These are phyloP conservation scores for Nothura maculosa DNA, from an alignment of 2,797 vertebrate species.

Conservation along the genomic window DNA sequence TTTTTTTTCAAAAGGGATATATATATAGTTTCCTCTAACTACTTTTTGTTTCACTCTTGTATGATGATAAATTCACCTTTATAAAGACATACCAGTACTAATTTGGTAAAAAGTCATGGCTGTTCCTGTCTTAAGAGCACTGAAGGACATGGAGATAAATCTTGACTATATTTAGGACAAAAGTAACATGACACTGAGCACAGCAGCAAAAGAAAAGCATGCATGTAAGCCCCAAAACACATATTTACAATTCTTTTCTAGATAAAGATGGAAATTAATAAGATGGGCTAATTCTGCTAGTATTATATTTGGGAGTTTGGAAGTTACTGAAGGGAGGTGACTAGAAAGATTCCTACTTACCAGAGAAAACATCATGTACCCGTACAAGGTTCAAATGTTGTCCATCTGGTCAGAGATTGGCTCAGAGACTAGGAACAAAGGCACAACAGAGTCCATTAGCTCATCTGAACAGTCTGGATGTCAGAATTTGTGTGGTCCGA, in stretches of 20 bases:
- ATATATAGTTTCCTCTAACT: neutral
- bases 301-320: neutral
- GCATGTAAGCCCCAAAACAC: neutral
- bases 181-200: neutral
- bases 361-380: neutral
- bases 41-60: neutral
- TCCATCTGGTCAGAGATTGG: neutral
- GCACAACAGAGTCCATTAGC: neutral
- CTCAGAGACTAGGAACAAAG: neutral
- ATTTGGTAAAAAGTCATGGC: neutral
- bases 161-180: neutral
- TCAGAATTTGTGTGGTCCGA: neutral
- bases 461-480: neutral
- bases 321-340: neutral
- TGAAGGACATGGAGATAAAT: neutral
- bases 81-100: neutral
- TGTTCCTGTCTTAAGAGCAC: fast-evolving
- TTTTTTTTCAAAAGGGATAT: neutral
- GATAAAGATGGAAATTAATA: neutral
- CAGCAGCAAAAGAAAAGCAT: neutral
- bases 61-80: neutral
- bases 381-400: neutral
- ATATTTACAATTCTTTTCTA: neutral
- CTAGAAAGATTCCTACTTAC: neutral
- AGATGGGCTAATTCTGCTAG: neutral